phyloP scores from a whole-genome alignment of 2,113 vertebrate species.

The Cisticola juncidis region DNA sequence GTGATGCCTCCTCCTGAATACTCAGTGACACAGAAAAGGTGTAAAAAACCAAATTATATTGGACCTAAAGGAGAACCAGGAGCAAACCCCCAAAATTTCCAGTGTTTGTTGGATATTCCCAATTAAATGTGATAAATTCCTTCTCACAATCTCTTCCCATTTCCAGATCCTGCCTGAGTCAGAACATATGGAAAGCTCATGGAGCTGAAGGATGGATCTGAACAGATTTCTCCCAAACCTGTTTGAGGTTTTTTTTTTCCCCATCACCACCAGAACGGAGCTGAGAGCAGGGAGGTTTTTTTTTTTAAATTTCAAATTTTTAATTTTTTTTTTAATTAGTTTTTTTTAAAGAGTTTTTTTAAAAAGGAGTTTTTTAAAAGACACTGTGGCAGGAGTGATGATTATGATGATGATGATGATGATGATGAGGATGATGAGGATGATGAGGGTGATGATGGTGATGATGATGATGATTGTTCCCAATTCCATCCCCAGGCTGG shows the following conservation, averaged over 20 bases:
- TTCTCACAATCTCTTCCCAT: neutral
- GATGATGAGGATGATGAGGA: no score
- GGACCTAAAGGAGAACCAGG: neutral
- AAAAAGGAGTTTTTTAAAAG: no score
- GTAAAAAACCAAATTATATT: neutral
- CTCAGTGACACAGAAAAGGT: neutral
- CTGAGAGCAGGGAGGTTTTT: neutral
- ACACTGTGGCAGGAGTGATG: neutral
- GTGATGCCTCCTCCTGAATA: neutral
- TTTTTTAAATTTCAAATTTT: no score
- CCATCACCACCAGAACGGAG: neutral
- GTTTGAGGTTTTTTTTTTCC: neutral
- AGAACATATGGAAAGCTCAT: neutral
- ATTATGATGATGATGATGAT: no score
- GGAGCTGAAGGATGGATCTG: neutral
- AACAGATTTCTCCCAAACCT: neutral
- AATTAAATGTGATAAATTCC: conserved; percentile 4
- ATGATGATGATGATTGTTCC: neutral
- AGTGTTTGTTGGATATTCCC: neutral
- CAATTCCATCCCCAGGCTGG: neutral
- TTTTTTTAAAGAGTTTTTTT: no score
- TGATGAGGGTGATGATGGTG: no score
- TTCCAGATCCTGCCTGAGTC: neutral
- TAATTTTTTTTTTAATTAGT: no score
- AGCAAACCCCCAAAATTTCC: neutral